Percentiles rank a stretch among this genome's conserved stretches.
phyloP scores from a whole-genome alignment of 2,888 invertebrate genomes.

The Heliconius hortense region DNA sequence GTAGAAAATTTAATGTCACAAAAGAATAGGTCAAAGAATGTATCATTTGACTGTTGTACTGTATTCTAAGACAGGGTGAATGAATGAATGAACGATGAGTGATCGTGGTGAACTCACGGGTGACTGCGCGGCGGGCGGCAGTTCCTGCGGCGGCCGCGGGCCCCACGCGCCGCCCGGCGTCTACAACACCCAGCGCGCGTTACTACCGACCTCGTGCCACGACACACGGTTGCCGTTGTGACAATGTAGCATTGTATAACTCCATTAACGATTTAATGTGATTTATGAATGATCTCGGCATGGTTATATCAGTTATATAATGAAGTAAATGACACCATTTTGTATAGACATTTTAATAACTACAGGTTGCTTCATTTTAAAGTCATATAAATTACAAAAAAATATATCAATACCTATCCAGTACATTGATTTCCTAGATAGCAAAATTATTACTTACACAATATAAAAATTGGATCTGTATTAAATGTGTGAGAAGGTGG shows the following conservation, averaged over 20 bases:
- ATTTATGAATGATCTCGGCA: not conserved
- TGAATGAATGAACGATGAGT: conserved; percentile 24
- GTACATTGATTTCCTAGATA: not conserved
- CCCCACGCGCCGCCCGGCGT: conserved; percentile 61
- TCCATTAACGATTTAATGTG: not conserved
- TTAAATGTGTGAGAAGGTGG: too few relatives aligned
- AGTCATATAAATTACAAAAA: not conserved
- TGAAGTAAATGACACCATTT: not conserved
- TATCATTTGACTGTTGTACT: not conserved
- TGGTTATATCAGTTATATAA: not conserved
- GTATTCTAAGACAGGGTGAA: not conserved
- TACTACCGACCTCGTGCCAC: conserved; percentile 36
- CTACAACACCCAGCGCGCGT: conserved; percentile 46
- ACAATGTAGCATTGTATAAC: not conserved
- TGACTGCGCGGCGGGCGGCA: conserved; percentile 60
- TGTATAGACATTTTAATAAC: not conserved
- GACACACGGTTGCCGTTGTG: not conserved
- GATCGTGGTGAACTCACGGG: conserved; percentile 53
- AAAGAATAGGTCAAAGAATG: conserved; percentile 7
- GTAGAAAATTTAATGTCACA: not conserved
- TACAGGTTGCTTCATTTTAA: conserved; percentile 3
- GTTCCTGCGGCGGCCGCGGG: conserved; percentile 60
- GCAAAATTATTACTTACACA: too few relatives aligned
- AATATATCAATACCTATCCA: not conserved
- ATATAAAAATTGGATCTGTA: too few relatives aligned